A percentile compares a stretch with the other conserved stretches of the same genome.
These are phyloP conservation scores for Phataginus tetradactyla DNA, from an alignment of 2,797 vertebrate species.

Conservation along the genomic window DNA sequence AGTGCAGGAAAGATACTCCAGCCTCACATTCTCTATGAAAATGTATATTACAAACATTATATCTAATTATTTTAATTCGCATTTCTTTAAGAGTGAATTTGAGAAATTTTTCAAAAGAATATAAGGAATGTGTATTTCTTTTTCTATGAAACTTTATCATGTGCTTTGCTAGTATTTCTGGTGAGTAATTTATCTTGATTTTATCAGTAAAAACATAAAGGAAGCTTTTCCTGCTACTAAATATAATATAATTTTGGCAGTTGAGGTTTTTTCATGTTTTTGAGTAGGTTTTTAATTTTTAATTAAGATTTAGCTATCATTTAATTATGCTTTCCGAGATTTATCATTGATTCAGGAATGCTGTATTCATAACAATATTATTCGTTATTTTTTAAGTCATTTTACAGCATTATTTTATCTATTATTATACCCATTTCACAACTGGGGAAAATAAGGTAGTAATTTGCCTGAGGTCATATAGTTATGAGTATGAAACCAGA, in stretches of 20 bases:
- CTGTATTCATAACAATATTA: background rate
- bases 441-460: background rate
- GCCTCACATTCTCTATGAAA: background rate
- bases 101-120: background rate
- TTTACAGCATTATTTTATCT: background rate
- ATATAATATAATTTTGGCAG: background rate
- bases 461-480: background rate
- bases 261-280: background rate
- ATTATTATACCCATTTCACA: background rate
- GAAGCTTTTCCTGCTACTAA: background rate
- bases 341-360: background rate
- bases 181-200: background rate
- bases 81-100: background rate
- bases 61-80: background rate
- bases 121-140: background rate
- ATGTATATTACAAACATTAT: background rate
- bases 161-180: background rate
- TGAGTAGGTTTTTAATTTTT: background rate
- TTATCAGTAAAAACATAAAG: background rate
- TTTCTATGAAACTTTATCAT: background rate
- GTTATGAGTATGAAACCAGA: background rate
- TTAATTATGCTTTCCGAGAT: background rate
- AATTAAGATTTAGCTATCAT: background rate
- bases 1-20: background rate
- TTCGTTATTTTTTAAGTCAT: background rate